Conservation (phyloP, 2,113 vertebrate species). For the Laterallus jamaicensis region DNA sequence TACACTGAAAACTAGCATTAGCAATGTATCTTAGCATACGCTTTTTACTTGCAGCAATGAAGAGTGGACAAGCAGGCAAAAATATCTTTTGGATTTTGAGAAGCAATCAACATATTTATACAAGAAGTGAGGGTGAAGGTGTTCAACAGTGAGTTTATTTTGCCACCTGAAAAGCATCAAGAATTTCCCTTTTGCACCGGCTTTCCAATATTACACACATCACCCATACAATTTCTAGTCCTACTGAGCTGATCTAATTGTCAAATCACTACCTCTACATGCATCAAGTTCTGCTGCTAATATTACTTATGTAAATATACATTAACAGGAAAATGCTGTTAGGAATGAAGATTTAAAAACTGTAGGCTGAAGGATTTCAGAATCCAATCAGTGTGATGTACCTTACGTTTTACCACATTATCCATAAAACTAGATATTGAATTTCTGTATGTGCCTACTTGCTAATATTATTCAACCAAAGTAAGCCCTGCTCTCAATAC, state of each 20-base stretch:
- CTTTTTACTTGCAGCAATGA: background rate
- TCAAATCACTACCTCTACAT: background rate
- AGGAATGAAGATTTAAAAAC: background rate
- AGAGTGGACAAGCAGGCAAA: background rate
- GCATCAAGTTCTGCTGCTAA: background rate
- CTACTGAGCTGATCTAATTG: background rate
- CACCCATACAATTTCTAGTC: background rate
- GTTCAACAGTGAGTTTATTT: background rate
- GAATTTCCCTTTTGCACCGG: background rate
- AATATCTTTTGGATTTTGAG: background rate
- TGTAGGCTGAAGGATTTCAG: background rate
- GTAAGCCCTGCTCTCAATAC: background rate
- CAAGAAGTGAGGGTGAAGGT: background rate
- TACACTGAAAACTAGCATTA: background rate
- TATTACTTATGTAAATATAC: background rate
- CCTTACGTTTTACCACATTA: background rate
- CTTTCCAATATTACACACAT: background rate
- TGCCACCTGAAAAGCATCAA: background rate
- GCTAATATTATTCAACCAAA: background rate
- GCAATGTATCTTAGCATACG: background rate
- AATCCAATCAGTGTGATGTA: background rate
- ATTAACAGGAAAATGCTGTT: background rate
- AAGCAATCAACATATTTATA: background rate
- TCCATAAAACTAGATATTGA: background rate
- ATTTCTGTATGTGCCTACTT: background rate